phyloP scores from a whole-genome alignment of 2,797 vertebrate species.

The Cryptoprocta ferox region DNA sequence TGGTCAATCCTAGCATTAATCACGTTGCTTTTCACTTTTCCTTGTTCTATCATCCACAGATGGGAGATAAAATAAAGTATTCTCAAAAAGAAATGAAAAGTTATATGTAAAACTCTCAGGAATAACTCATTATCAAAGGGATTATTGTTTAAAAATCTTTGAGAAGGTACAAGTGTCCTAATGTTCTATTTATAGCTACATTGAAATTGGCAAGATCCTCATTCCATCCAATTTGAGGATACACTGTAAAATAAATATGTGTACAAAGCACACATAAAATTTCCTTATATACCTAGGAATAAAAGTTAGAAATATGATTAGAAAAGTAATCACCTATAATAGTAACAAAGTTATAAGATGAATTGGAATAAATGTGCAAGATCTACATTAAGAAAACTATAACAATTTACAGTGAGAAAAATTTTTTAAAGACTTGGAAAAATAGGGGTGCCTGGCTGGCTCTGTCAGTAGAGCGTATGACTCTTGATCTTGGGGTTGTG shows the following conservation, averaged over 20 bases:
- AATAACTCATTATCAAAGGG: conserved; percentile 20
- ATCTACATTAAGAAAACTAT: conserved; percentile 32
- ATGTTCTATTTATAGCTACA: conserved; percentile 23
- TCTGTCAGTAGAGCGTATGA: background rate
- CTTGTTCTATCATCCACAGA: background rate
- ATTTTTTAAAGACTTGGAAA: background rate
- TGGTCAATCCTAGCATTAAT: background rate
- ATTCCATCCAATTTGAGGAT: background rate
- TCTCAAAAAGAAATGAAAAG: background rate
- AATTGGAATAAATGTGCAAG: conserved; percentile 23
- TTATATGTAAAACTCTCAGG: background rate
- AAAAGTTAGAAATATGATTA: background rate
- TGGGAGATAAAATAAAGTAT: background rate
- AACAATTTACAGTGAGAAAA: background rate
- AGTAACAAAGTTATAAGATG: conserved; percentile 2
- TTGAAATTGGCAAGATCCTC: conserved; percentile 1
- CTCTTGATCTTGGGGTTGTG: background rate
- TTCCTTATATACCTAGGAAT: background rate
- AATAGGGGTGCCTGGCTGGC: background rate
- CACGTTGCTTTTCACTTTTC: background rate
- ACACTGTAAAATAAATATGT: conserved; percentile 34
- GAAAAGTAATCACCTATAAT: background rate
- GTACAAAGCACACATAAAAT: background rate
- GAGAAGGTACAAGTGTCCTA: background rate
- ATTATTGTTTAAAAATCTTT: conserved; percentile 36